phyloP scores from a whole-genome alignment of 2,797 vertebrate genomes.

The Botia almorhae region DNA sequence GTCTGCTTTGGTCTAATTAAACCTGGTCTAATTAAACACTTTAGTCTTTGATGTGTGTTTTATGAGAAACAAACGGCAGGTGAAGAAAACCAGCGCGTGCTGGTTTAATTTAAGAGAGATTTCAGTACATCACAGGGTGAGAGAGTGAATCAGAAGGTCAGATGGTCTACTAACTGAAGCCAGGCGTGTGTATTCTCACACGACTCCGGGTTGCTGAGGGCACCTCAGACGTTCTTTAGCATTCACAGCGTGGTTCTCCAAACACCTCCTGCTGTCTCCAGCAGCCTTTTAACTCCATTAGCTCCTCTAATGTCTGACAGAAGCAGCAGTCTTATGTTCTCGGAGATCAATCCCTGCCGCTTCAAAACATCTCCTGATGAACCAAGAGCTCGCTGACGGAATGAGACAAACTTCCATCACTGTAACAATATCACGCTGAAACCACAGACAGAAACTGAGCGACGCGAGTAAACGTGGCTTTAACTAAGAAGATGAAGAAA shows the following conservation, averaged over 20 bases:
- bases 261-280: conserved; percentile 11
- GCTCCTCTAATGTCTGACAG: not conserved
- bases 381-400: not conserved
- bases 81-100: not conserved
- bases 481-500: not conserved
- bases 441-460: not conserved
- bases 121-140: not conserved
- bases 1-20: not conserved
- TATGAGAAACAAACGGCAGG: not conserved
- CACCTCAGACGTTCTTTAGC: not conserved
- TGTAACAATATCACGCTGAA: not conserved
- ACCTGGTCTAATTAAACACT: not conserved
- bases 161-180: not conserved
- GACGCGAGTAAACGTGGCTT: not conserved
- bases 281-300: conserved; percentile 1
- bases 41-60: not conserved
- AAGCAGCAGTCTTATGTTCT: not conserved
- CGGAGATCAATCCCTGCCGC: conserved; percentile 16
- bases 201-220: not conserved
- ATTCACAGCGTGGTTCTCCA: not conserved
- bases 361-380: conserved; percentile 21
- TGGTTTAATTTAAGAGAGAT: not conserved
- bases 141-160: not conserved
- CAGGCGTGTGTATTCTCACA: not conserved
- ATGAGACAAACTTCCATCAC: conserved; percentile 8